A percentile compares a stretch with the other conserved stretches of the same genome.
phyloP scores from a whole-genome alignment of 2,888 invertebrate species.

The Nymphalis urticae region DNA sequence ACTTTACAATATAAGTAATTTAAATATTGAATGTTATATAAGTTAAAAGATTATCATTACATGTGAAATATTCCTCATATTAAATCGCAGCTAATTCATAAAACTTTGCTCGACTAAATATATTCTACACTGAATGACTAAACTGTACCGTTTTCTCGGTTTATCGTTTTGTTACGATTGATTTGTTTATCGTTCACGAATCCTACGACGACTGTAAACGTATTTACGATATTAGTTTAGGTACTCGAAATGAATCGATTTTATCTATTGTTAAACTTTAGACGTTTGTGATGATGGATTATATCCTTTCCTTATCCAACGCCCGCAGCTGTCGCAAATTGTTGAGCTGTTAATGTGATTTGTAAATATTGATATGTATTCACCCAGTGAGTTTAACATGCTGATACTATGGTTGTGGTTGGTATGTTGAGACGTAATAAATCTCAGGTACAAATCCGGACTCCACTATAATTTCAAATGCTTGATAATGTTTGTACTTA shows the following conservation, averaged over 20 bases:
- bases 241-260: constrained; percentile 11
- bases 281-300: constrained; percentile 22
- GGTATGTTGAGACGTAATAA: too few species aligned
- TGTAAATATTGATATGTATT: not conserved
- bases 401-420: too few species aligned
- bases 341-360: not conserved
- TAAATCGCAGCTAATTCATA: constrained; percentile 3
- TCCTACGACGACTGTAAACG: constrained; percentile 22
- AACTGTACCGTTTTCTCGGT: constrained; percentile 5
- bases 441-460: too few species aligned
- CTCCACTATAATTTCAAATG: too few species aligned
- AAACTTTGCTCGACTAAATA: not conserved
- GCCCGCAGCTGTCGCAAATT: not conserved
- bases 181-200: constrained; percentile 22
- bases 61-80: too few species aligned
- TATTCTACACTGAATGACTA: not conserved
- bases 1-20: too few species aligned
- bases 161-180: constrained; percentile 22
- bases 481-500: too few species aligned
- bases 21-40: too few species aligned
- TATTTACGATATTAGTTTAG: constrained; percentile 25
- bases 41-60: too few species aligned
- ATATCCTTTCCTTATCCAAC: constrained; percentile 4
- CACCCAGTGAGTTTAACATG: too few species aligned
- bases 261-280: constrained; percentile 16